Base-by-base conservation (phyloP, 2,797 vertebrate species). In the Acestrorhynchus altus region DNA sequence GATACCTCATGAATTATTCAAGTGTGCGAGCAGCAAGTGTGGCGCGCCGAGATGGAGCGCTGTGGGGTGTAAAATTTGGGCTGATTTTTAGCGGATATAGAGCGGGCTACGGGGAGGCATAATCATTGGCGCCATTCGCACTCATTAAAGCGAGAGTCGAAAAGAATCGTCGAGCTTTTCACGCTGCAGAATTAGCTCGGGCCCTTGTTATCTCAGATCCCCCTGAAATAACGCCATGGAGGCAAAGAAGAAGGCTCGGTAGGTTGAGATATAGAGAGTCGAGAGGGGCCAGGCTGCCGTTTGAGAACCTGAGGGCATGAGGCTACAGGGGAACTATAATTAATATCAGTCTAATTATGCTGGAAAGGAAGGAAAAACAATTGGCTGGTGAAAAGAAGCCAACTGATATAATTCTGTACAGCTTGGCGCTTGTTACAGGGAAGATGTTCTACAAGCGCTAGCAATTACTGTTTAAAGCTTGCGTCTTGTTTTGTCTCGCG, bases 1-100 rank as follows among this genome's bases (percentile, higher is more conserved):
- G 78, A 83, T 75, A 78, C 78, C 74, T 86, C 72, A 85, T 87
- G 75, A 83, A 85, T 87, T 80, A 85, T 84, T 85, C 81, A 81
- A 47, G 28, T 10, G 4, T 74, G 64, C 18, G 74, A 78, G 81
- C 77, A 75, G 71, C 9, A 35, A 73, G 70, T 78, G 76, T 71
- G 74, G 64, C 71, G 72, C 56, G 42, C 51, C 4, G 54, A 71
- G 74, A 82, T 70, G 4, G 78, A 85, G 65, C 52, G 77, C 81
- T 80, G 65, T 78, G 78, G 79, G 83, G 82, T 80, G 84, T 81
- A 79, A 85, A 80, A 84, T 84, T 72, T 79, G 76, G 84, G 77
- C 75, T 71, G 77, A 83, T 80, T 76, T 77, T 81, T 56, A 68
- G 59, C 74, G 78, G 74, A 79, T 83, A 77, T 83, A 75, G 67